phyloP scores from a whole-genome alignment of 2,797 vertebrate species.

The Myripristis jacobus region DNA sequence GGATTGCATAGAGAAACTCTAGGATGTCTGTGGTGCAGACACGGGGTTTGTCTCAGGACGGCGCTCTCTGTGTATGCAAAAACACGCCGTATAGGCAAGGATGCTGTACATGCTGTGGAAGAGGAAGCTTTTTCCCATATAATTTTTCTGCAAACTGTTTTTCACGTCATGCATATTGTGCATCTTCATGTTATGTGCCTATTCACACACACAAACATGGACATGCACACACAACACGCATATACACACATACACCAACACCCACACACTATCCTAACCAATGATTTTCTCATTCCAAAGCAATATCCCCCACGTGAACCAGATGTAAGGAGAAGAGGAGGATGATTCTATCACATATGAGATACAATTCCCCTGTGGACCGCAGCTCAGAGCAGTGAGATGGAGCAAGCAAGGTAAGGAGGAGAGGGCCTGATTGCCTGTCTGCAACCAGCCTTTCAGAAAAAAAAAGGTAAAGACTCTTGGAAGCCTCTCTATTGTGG shows the following conservation, averaged over 20 bases:
- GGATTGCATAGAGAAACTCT: slow-evolving; percentile 49
- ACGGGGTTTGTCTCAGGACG: slow-evolving; percentile 20
- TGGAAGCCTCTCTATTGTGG: slow-evolving; percentile 33
- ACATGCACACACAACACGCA: slow-evolving; percentile 5
- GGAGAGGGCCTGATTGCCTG: slow-evolving; percentile 33
- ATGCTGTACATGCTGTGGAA: slow-evolving; percentile 14
- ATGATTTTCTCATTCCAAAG: slow-evolving; percentile 69
- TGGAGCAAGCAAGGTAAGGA: slow-evolving; percentile 17
- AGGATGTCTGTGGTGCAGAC: slow-evolving; percentile 41
- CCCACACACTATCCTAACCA: slow-evolving; percentile 15
- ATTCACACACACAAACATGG: neutral
- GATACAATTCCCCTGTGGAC: slow-evolving; percentile 72
- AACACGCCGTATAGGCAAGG: neutral
- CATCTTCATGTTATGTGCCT: slow-evolving; percentile 33
- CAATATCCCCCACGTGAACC: slow-evolving; percentile 61
- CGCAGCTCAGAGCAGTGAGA: slow-evolving; percentile 35
- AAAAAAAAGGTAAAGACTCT: slow-evolving; percentile 29
- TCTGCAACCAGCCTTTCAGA: slow-evolving; percentile 35
- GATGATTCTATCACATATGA: slow-evolving; percentile 71
- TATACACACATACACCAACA: slow-evolving; percentile 13
- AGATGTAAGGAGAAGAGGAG: slow-evolving; percentile 66
- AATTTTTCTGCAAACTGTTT: slow-evolving; percentile 31
- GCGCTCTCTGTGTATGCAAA: slow-evolving; percentile 3
- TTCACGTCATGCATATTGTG: slow-evolving; percentile 23
- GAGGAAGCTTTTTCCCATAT: slow-evolving; percentile 36